Percentiles rank a stretch among this genome's conserved stretches.
Evolutionary conservation across 1,140 invertebrate genomes (phyloP).

Genomic region (Nephotettix cincticeps): DNA sequence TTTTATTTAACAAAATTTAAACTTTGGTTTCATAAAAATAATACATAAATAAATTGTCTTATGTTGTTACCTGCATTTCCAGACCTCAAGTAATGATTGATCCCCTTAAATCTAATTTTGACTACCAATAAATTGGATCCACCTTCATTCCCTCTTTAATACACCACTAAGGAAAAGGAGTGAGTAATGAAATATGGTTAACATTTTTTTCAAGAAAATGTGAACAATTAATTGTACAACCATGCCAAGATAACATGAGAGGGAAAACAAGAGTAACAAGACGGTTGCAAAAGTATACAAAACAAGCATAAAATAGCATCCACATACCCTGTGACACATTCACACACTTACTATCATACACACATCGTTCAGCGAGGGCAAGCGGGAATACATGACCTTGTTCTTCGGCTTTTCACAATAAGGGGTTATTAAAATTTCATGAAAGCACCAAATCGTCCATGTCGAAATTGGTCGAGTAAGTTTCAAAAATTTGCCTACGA

Average conservation of each 20-base stretch:
- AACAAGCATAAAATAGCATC: background rate
- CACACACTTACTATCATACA: background rate
- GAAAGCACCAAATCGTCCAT: constrained; percentile 10
- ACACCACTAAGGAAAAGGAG: too few relatives aligned
- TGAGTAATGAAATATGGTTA: too few relatives aligned
- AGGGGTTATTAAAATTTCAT: constrained; percentile 9
- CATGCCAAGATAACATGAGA: constrained; percentile 15
- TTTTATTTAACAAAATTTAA: too few relatives aligned
- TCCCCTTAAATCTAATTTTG: too few relatives aligned
- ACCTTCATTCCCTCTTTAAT: too few relatives aligned
- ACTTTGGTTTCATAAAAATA: too few relatives aligned
- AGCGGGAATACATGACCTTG: background rate
- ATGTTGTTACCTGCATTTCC: too few relatives aligned
- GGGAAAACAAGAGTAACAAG: constrained; percentile 8
- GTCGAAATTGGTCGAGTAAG: background rate
- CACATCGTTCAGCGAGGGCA: background rate
- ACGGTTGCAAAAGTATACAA: constrained; percentile 17
- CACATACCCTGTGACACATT: background rate
- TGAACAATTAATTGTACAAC: constrained; percentile 10
- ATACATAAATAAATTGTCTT: too few relatives aligned
- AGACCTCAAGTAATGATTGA: too few relatives aligned
- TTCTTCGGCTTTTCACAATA: background rate
- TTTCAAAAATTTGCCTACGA: background rate
- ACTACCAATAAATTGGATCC: too few relatives aligned
- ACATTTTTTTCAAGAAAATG: background rate